phyloP scores from a whole-genome alignment of 2,113 vertebrate genomes.

The Cephalopterus ornatus region DNA sequence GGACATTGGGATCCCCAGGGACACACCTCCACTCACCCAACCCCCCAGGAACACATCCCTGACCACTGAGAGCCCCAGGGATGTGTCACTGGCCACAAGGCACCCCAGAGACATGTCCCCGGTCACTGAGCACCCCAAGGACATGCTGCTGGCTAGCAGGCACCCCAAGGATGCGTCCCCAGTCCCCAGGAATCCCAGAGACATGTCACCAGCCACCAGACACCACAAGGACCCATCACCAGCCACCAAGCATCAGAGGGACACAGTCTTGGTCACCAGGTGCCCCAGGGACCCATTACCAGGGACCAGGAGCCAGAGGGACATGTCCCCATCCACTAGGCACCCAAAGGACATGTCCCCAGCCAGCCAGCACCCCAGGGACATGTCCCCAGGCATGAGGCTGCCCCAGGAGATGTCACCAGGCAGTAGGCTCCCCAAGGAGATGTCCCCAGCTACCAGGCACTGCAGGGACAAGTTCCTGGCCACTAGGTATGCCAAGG shows the following conservation, averaged over 20 bases:
- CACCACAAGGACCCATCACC: background rate
- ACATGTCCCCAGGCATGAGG: background rate
- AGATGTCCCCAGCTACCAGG: background rate
- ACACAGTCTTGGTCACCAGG: background rate
- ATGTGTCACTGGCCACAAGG: background rate
- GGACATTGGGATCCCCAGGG: background rate
- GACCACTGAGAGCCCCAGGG: background rate
- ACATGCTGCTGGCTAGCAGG: background rate
- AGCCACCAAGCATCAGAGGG: background rate
- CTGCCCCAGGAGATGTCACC: background rate
- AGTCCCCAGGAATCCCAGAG: background rate
- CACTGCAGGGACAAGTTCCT: background rate
- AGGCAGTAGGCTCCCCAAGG: background rate
- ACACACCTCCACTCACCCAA: accelerated
- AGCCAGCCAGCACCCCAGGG: background rate
- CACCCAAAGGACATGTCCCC: background rate
- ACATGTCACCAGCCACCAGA: background rate
- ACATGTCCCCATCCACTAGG: background rate
- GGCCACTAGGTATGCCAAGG: background rate
- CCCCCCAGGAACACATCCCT: background rate
- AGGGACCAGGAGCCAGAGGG: background rate
- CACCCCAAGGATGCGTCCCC: background rate
- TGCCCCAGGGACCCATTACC: background rate
- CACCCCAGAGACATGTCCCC: background rate
- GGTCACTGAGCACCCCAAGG: background rate